Percentiles rank a stretch among this genome's conserved stretches.
These are phyloP conservation scores for Dromius quadrimaculatus DNA, from an alignment of 2,888 invertebrate species.

Conservation along the genomic window DNA sequence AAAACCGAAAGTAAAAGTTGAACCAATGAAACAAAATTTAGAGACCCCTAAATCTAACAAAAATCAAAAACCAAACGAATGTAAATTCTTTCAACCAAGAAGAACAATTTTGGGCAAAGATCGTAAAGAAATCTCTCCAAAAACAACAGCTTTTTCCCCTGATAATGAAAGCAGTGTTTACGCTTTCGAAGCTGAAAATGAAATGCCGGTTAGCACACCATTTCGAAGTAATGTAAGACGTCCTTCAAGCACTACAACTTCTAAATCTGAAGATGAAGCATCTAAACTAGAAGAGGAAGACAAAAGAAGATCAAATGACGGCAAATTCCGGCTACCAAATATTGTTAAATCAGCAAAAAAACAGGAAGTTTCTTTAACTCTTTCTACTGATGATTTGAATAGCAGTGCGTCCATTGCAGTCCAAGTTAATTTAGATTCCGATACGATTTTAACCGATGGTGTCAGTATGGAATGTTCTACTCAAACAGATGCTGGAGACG, in stretches of 20 bases:
- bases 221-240: conserved; percentile 70
- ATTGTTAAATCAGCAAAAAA: conserved; percentile 57
- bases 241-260: conserved; percentile 67
- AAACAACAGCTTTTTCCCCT: conserved; percentile 74
- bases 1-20: conserved; percentile 43
- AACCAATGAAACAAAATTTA: conserved; percentile 19
- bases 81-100: conserved; percentile 63
- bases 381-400: conserved; percentile 65
- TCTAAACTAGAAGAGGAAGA: conserved; percentile 61
- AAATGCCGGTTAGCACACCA: conserved; percentile 71
- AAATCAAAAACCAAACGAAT: conserved; percentile 23
- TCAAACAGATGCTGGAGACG: conserved; percentile 68
- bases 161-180: conserved; percentile 79
- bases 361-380: conserved; percentile 62
- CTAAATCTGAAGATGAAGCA: conserved; percentile 66
- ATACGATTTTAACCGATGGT: conserved; percentile 58
- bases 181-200: conserved; percentile 78
- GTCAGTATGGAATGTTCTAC: conserved; percentile 65
- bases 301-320: conserved; percentile 52
- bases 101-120: conserved; percentile 73
- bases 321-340: conserved; percentile 61
- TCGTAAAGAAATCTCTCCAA: conserved; percentile 65
- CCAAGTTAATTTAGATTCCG: conserved; percentile 70
- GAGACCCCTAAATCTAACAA: conserved; percentile 56
- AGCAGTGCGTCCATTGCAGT: conserved; percentile 70